phyloP scores from a whole-genome alignment of 2,797 vertebrate species.

The Dermochelys coriacea region DNA sequence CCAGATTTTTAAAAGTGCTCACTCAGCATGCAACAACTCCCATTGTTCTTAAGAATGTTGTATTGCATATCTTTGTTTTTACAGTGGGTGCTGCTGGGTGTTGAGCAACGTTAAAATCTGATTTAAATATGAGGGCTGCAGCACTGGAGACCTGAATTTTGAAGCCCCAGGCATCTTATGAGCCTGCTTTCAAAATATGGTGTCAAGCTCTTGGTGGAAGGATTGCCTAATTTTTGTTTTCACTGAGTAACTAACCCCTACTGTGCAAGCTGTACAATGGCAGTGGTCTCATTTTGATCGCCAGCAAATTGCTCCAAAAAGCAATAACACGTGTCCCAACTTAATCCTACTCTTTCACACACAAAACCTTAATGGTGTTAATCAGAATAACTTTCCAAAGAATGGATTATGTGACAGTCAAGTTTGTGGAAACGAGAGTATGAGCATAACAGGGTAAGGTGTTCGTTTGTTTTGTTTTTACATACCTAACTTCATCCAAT shows the following conservation, averaged over 20 bases:
- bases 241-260: not conserved
- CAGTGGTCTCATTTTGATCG: not conserved
- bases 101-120: not conserved
- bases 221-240: not conserved
- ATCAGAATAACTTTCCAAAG: not conserved
- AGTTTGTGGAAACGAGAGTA: not conserved
- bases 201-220: not conserved
- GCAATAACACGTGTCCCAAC: fast-evolving
- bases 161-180: not conserved
- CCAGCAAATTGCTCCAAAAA: not conserved
- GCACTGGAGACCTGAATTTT: not conserved
- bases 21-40: not conserved
- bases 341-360: not conserved
- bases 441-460: not conserved
- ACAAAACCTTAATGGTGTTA: not conserved
- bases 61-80: not conserved
- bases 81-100: not conserved
- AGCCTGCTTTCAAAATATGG: not conserved
- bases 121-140: not conserved
- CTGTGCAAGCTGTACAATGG: not conserved
- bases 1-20: not conserved
- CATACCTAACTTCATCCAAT: no score
- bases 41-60: not conserved
- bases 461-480: not conserved
- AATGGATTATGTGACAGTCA: not conserved